phyloP scores from a whole-genome alignment of 2,113 vertebrate genomes.

The Urocolius indicus region DNA sequence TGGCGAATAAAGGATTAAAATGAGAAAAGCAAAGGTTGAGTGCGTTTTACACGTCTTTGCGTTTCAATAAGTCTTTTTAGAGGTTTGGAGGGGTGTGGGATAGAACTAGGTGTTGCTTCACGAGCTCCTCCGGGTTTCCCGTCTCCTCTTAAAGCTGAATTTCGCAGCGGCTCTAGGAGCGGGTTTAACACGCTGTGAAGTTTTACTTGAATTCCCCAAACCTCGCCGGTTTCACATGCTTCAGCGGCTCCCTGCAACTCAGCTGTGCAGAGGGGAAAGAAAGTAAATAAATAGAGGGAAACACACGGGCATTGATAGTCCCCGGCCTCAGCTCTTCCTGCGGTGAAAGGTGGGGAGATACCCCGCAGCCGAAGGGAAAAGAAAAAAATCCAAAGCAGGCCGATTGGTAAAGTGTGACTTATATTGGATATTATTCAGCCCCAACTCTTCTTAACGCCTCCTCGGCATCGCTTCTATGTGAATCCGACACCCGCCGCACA shows the following conservation, averaged over 20 bases:
- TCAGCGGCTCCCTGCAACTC: not conserved
- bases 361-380: not conserved
- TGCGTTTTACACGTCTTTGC: not conserved
- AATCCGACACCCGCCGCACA: not conserved
- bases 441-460: not conserved
- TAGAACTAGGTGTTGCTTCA: not conserved
- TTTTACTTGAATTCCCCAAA: not conserved
- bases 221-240: not conserved
- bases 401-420: not conserved
- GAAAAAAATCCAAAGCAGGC: not conserved
- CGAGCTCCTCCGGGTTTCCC: not conserved
- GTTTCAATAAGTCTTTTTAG: not conserved
- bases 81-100: not conserved
- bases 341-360: not conserved
- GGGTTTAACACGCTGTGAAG: not conserved
- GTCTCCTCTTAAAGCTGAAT: not conserved
- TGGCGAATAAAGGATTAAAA: slow-evolving; percentile 15
- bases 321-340: not conserved
- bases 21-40: not conserved
- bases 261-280: not conserved
- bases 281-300: not conserved
- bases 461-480: not conserved
- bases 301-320: not conserved
- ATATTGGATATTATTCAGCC: not conserved
- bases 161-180: not conserved